A percentile compares a stretch with the other conserved stretches of the same genome.
These are phyloP conservation scores for Alethe diademata DNA, from an alignment of 2,113 vertebrate genomes.

Conservation along the genomic window DNA sequence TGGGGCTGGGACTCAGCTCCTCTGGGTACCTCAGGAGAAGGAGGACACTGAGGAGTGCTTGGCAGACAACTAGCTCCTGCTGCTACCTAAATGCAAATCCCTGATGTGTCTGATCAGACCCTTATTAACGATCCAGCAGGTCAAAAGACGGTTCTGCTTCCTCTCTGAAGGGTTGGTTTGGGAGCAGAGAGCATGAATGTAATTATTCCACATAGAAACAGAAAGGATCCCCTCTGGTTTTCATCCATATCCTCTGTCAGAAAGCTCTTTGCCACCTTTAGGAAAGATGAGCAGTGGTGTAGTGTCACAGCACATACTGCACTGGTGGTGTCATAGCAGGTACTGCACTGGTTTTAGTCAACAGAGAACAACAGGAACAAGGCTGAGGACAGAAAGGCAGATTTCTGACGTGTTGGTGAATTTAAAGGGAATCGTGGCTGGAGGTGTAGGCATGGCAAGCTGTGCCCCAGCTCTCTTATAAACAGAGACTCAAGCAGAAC, in stretches of 20 bases:
- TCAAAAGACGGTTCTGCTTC: not conserved
- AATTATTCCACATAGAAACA: not conserved
- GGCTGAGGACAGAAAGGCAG: not conserved
- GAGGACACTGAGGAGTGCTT: not conserved
- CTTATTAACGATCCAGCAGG: not conserved
- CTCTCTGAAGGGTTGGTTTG: not conserved
- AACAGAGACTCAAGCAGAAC: not conserved
- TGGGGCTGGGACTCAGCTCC: not conserved
- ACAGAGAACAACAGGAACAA: not conserved
- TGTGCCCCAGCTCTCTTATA: not conserved
- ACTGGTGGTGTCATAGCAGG: not conserved
- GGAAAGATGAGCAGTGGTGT: not conserved
- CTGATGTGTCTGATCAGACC: not conserved
- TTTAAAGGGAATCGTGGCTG: not conserved
- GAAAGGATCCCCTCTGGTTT: not conserved
- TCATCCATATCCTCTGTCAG: not conserved
- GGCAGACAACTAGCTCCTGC: not conserved
- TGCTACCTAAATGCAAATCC: not conserved
- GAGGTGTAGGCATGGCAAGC: not conserved
- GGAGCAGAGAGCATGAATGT: not conserved
- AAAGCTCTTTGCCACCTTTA: not conserved
- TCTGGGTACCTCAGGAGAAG: not conserved
- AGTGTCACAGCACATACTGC: not conserved
- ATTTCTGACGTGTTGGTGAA: not conserved
- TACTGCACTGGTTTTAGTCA: not conserved